Conservation (phyloP, 2,888 invertebrate genomes). For the Cephus nigrinus region DNA sequence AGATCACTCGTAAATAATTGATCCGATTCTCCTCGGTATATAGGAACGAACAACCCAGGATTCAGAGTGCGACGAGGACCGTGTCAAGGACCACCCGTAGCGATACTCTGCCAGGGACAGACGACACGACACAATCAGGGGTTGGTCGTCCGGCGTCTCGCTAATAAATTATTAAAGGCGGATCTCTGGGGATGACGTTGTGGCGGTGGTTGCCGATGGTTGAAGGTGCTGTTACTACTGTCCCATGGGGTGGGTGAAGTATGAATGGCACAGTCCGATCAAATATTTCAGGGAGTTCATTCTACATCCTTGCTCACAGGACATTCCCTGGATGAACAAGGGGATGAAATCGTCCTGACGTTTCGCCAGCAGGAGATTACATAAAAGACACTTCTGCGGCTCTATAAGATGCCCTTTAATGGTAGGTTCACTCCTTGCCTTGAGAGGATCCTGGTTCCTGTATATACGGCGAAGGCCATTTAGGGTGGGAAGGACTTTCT, state of each 20-base stretch:
- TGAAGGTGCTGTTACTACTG: background rate
- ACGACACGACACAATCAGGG: conserved; percentile 62
- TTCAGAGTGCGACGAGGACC: conserved; percentile 34
- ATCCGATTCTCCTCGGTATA: conserved; percentile 52
- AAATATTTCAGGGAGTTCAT: background rate
- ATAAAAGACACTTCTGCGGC: background rate
- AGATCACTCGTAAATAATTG: conserved; percentile 52
- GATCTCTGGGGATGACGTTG: conserved; percentile 61
- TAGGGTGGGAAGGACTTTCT: background rate
- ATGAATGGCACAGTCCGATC: background rate
- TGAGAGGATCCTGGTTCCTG: background rate
- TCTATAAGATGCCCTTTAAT: background rate
- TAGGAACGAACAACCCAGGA: conserved; percentile 53
- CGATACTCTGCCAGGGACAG: conserved; percentile 58
- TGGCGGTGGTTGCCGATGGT: conserved; percentile 17
- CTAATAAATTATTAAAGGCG: conserved; percentile 67
- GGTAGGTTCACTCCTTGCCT: background rate
- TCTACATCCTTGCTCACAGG: background rate
- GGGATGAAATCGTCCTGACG: background rate
- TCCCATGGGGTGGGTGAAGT: background rate
- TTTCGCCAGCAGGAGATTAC: background rate
- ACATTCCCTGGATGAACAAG: background rate
- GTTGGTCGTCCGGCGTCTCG: conserved; percentile 37
- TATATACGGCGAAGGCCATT: background rate
- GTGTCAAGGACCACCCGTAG: conserved; percentile 64